phyloP scores from a whole-genome alignment of 1,140 invertebrate genomes.

The Tetranychus urticae region DNA sequence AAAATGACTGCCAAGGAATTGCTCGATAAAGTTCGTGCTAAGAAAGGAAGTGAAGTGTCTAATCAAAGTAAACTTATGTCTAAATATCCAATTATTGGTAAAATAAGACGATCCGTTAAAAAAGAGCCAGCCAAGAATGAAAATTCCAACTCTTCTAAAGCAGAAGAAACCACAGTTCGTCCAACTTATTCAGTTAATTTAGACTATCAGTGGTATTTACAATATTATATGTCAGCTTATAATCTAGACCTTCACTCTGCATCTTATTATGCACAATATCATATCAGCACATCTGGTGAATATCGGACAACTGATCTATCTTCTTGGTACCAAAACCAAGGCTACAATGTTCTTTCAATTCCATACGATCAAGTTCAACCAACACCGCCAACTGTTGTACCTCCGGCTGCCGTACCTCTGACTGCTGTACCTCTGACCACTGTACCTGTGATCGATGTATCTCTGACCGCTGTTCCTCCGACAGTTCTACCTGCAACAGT shows the following conservation, averaged over 20 bases:
- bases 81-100: not conserved
- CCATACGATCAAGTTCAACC: not conserved
- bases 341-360: not conserved
- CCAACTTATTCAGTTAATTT: not conserved
- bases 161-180: not conserved
- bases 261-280: conserved; percentile 5
- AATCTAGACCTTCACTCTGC: not conserved
- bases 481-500: too few relatives aligned
- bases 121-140: not conserved
- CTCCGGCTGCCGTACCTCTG: not conserved
- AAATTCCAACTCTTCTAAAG: too few relatives aligned
- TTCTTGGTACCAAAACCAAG: conserved; percentile 1
- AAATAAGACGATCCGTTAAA: not conserved
- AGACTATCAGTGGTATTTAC: conserved; percentile 7
- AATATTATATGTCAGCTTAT: conserved; percentile 5
- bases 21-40: not conserved
- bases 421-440: not conserved
- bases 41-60: not conserved
- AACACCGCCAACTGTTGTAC: not conserved
- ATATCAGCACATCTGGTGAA: conserved; percentile 5
- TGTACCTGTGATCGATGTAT: not conserved
- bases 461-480: too few relatives aligned
- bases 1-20: not conserved
- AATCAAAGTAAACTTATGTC: not conserved
- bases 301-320: conserved; percentile 1